phyloP scores from a whole-genome alignment of 1,140 invertebrate genomes.

The Plodia interpunctella region DNA sequence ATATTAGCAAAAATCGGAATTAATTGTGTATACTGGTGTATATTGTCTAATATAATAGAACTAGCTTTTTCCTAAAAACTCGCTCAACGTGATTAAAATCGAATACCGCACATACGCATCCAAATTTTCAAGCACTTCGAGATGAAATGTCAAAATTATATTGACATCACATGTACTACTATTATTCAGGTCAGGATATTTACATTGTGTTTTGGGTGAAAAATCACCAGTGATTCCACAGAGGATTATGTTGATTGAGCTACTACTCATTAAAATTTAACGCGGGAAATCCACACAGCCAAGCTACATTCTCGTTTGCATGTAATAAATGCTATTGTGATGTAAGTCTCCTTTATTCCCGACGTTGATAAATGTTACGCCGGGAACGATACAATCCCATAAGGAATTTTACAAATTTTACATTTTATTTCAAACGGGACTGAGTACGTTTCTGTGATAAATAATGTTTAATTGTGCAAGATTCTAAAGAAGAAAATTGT shows the following conservation, averaged over 20 bases:
- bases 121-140: too few species aligned
- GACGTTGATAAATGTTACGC: slow-evolving; percentile 64
- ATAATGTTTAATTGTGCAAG: too few species aligned
- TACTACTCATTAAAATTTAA: background rate
- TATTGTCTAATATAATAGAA: too few species aligned
- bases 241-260: background rate
- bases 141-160: too few species aligned
- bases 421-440: background rate
- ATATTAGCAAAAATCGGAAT: too few species aligned
- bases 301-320: slow-evolving; percentile 1
- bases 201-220: background rate
- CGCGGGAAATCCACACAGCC: background rate
- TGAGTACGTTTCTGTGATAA: background rate
- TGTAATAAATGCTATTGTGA: slow-evolving; percentile 6
- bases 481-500: too few species aligned
- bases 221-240: background rate
- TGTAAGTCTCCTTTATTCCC: slow-evolving; percentile 28
- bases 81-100: too few species aligned
- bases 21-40: too few species aligned
- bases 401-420: background rate
- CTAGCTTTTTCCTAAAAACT: too few species aligned
- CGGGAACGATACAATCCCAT: background rate
- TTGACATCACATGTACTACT: too few species aligned
- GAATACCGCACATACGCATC: too few species aligned
- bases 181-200: too few species aligned